Percentiles rank a stretch among this genome's conserved stretches.
Evolutionary conservation across 2,888 invertebrate genomes (phyloP).

Genomic region (Chaetogeoica ovagalla): DNA sequence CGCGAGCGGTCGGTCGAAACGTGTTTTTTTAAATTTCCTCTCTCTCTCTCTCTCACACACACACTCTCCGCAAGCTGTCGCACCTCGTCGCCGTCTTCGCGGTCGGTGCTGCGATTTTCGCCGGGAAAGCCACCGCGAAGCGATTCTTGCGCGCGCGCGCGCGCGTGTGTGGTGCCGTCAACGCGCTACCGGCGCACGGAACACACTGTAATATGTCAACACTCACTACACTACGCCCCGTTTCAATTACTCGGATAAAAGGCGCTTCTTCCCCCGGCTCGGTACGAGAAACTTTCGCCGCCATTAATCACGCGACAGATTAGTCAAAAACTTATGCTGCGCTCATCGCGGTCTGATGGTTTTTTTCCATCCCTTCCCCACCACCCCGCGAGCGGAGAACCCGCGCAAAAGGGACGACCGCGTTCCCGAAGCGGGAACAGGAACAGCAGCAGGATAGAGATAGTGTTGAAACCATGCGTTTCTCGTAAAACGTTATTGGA

Average conservation of each 20-base stretch:
- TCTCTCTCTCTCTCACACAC: too few species aligned
- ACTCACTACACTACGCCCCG: slow-evolving; percentile 3
- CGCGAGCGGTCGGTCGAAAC: too few species aligned
- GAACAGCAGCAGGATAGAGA: too few species aligned
- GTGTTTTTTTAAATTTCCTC: too few species aligned
- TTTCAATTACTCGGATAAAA: slow-evolving; percentile 49
- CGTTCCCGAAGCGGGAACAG: not conserved
- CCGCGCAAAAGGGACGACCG: not conserved
- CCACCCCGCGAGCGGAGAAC: not conserved
- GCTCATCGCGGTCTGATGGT: slow-evolving; percentile 26
- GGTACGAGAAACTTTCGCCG: slow-evolving; percentile 35
- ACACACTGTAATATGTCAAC: slow-evolving; percentile 24
- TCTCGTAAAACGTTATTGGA: too few species aligned
- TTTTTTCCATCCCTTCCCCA: too few species aligned
- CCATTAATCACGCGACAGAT: slow-evolving; percentile 53
- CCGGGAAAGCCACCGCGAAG: too few species aligned
- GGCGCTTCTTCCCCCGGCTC: not conserved
- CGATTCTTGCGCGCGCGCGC: not conserved
- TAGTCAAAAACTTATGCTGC: slow-evolving; percentile 48
- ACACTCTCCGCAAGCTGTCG: too few species aligned
- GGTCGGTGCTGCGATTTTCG: too few species aligned
- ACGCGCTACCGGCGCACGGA: too few species aligned
- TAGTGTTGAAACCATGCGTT: too few species aligned
- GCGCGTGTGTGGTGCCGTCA: not conserved
- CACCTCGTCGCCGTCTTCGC: too few species aligned